These are phyloP conservation scores for Montifringilla adamsi DNA, from an alignment of 2,113 vertebrate genomes.

Conservation along the genomic window DNA sequence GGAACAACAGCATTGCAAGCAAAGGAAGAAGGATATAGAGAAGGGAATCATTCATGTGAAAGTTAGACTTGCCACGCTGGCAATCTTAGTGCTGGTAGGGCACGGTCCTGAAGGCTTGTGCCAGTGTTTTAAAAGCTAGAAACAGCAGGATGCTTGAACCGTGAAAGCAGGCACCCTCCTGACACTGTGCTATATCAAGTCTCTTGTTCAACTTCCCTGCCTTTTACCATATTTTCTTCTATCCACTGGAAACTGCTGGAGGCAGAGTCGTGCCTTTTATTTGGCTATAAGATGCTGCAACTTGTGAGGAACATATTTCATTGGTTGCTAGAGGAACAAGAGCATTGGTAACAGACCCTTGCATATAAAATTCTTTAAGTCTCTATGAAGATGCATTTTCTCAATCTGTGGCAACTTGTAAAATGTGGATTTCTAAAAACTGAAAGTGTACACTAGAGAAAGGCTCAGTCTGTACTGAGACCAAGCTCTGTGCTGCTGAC, in stretches of 20 bases:
- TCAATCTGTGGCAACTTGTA: neutral
- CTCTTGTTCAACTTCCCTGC: neutral
- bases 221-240: neutral
- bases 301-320: neutral
- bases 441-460: accelerated
- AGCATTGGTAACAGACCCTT: neutral
- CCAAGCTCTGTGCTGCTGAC: neutral
- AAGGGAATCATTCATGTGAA: neutral
- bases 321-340: neutral
- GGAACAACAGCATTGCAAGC: neutral
- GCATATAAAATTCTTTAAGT: neutral
- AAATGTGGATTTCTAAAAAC: neutral
- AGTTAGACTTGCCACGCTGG: neutral
- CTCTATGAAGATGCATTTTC: neutral
- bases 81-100: neutral
- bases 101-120: neutral
- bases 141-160: neutral
- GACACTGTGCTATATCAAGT: neutral
- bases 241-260: neutral
- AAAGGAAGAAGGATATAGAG: neutral
- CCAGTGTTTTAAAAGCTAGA: neutral
- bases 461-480: neutral
- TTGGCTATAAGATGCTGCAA: neutral
- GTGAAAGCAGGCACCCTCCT: neutral
- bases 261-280: neutral